Evolutionary conservation across 2,888 invertebrate genomes (phyloP).

Genomic region (Phlogophora meticulosa): DNA sequence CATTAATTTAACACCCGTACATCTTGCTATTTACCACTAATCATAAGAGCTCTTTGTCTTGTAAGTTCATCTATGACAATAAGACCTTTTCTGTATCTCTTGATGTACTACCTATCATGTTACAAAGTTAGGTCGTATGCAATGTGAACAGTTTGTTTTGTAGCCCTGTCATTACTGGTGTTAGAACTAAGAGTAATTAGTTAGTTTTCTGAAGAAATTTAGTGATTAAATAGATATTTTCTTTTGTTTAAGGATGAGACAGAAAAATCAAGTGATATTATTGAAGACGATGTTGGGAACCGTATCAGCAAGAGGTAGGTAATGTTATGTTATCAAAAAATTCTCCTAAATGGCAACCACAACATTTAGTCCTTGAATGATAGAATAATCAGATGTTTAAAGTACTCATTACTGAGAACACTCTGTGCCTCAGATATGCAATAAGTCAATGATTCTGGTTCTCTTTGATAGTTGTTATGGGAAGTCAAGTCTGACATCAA

Average conservation of each 20-base stretch:
- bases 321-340: slow-evolving; percentile 57
- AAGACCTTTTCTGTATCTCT: slow-evolving; percentile 4
- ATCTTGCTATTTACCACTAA: slow-evolving; percentile 18
- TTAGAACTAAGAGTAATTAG: neutral
- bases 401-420: neutral
- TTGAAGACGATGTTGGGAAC: slow-evolving; percentile 86
- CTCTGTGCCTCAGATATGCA: too few relatives aligned
- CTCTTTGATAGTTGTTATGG: too few relatives aligned
- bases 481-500: too few relatives aligned
- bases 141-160: slow-evolving; percentile 16
- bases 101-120: slow-evolving; percentile 19
- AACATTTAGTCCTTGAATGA: slow-evolving; percentile 7
- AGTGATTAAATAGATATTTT: slow-evolving; percentile 28
- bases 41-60: slow-evolving; percentile 18
- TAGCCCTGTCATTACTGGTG: slow-evolving; percentile 14
- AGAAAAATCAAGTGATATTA: slow-evolving; percentile 82
- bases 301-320: slow-evolving; percentile 87
- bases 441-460: too few relatives aligned
- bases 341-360: slow-evolving; percentile 35
- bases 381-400: neutral
- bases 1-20: slow-evolving; percentile 5
- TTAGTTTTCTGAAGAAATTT: neutral
- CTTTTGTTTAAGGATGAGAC: slow-evolving; percentile 83
- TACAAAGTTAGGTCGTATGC: slow-evolving; percentile 12
- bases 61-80: slow-evolving; percentile 9